Conservation (phyloP, 2,113 vertebrate genomes). For the Prionailurus viverrinus region DNA sequence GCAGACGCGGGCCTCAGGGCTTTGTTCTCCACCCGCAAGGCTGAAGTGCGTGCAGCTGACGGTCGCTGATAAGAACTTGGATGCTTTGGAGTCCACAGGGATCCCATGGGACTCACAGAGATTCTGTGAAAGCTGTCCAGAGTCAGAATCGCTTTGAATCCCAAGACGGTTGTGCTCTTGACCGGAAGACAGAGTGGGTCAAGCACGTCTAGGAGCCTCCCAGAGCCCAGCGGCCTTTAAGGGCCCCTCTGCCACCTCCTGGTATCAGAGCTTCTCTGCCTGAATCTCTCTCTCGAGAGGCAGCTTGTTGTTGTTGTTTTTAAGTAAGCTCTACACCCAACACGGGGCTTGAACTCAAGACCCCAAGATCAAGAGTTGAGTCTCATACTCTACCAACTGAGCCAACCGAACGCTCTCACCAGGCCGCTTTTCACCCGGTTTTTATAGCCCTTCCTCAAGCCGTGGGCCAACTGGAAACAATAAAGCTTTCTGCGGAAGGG, state of each 20-base stretch:
- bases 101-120: too few relatives aligned
- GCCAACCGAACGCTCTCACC: neutral
- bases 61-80: fast-evolving
- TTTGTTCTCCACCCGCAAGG: neutral
- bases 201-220: neutral
- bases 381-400: neutral
- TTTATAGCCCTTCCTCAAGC: neutral
- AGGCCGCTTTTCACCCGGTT: neutral
- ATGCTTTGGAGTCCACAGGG: neutral
- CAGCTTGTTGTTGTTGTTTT: too few relatives aligned
- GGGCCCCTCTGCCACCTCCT: neutral
- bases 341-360: neutral
- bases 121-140: neutral
- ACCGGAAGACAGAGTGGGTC: neutral
- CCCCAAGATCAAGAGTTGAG: neutral
- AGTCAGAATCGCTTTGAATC: neutral
- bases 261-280: neutral
- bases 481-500: neutral
- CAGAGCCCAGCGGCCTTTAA: neutral
- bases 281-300: neutral
- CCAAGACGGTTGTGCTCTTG: neutral
- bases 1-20: neutral
- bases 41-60: neutral
- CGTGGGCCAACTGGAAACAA: neutral
- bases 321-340: neutral